Conservation (phyloP, 2,888 invertebrate genomes). For the Andrena minutula region DNA sequence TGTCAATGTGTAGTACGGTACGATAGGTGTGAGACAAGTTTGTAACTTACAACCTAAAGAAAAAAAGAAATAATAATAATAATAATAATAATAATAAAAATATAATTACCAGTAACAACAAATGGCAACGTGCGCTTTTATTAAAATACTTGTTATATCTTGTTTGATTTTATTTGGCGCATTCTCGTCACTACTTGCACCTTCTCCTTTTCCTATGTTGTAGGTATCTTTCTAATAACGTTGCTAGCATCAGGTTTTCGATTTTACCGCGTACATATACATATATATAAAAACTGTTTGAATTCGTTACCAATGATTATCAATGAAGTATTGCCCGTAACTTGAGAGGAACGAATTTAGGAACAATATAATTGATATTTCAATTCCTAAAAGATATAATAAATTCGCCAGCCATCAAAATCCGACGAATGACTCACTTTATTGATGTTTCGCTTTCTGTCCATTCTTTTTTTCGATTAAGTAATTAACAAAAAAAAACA, state of each 20-base stretch:
- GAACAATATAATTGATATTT: slow-evolving; percentile 3
- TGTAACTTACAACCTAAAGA: slow-evolving; percentile 17
- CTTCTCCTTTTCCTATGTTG: no score
- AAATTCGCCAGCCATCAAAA: background rate
- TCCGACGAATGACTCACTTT: slow-evolving; percentile 42
- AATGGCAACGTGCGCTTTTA: slow-evolving; percentile 53
- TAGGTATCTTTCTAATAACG: no score
- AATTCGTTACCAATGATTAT: slow-evolving; percentile 31
- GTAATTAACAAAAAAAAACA: background rate
- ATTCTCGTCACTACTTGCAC: slow-evolving; percentile 71
- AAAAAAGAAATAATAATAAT: background rate
- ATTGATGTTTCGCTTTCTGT: slow-evolving; percentile 5
- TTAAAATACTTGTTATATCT: slow-evolving; percentile 59
- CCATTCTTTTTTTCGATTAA: slow-evolving; percentile 4
- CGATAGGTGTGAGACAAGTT: slow-evolving; percentile 23
- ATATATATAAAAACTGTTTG: slow-evolving; percentile 28
- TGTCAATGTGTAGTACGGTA: slow-evolving; percentile 23
- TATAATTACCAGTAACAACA: slow-evolving; percentile 38
- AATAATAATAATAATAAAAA: background rate
- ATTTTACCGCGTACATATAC: slow-evolving; percentile 28
- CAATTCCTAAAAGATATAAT: background rate
- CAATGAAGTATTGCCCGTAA: slow-evolving; percentile 4
- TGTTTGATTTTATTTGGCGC: slow-evolving; percentile 41
- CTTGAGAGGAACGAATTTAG: slow-evolving; percentile 22
- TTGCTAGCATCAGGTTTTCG: slow-evolving; percentile 13